Evolutionary conservation across 2,888 invertebrate genomes (phyloP), one percentile per base, ranked within the genome.

Genomic region (Netelia virgata): DNA sequence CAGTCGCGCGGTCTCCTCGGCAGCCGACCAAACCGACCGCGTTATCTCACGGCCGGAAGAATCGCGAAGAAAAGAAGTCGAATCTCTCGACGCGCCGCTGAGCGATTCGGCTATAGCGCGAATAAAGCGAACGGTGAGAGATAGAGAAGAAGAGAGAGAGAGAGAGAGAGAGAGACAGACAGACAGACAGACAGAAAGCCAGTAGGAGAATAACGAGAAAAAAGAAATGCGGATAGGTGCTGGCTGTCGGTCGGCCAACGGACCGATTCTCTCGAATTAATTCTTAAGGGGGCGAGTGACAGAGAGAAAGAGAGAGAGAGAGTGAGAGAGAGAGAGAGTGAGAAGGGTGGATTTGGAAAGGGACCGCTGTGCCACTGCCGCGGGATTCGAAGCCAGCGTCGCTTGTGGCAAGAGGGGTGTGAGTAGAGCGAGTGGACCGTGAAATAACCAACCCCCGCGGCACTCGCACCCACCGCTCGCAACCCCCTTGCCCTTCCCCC

Each of bases 191-290:
- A 84, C 76, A 68, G 68, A 53, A 64, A 28, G 28, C 72, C 86
- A 78, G 82, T 68, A 83, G 85, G 87, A 86, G 77, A 57, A 57
- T 75, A 82, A 36, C 69, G 36, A 36, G 28, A 63, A 64, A 87
- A 78, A 85, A 86, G 82, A 82, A 79, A 79, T 80, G 84, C 81
- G 82, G 83, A 89, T 88, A 80, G 78, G 82, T 82, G 83, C 87
- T 89, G 90, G 88, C 90, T 91, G 90, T 90, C 90, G 91, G 88
- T 90, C 90, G 92, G 91, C 90, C 90, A 90, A 90, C 88, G 92
- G 91, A 91, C 92, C 79, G 92, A 92, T 92, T 92, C 93, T 92
- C 92, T 91, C 92, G 93, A 93, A 93, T 93, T 93, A 93, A 93
- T 93, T 93, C 93, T 93, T 93, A 93, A 91, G 91, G 92, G 91